Base-by-base conservation (phyloP, 2,888 invertebrate species). In the Scaptomyza cyrtandrae region DNA sequence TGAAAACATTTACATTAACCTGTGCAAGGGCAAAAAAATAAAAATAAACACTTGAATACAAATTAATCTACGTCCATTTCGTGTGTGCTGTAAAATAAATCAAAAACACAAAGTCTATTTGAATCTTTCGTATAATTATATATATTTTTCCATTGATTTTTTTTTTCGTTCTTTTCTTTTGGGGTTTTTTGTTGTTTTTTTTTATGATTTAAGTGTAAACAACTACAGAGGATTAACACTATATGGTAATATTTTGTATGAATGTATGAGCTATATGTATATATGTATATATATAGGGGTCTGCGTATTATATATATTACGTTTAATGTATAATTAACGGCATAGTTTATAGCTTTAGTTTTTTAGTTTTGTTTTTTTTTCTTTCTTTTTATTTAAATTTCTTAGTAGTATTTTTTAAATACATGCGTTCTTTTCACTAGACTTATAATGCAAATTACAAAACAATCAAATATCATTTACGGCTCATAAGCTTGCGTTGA, bases 161-260 rank as follows among this genome's bases (percentile, higher is more conserved):
- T 65, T 63, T 39, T 65, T 24, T 29, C 29, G 33, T 63, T 65
- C 56, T 58, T 56, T 63, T 69, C 37, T 19, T 50, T 39, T 63
- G 19, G 50, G 52, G 31, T n/a, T 58, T 66, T 58, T 57, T 33
- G 6, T n/a, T n/a, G n/a, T 52, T 70, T 70, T 61, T 70, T 44
- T 58, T 66, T 54, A 75, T 68, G 80, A 76, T 79, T 86, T 75
- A 87, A 64, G 78, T 89, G 80, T 89, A 87, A 89, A 86, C 89
- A 79, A 87, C 85, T 86, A 86, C 89, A 73, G 83, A 88, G 88
- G 86, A 87, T 86, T 86, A 86, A 86, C 86, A 70, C 89, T 87
- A 89, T 67, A 86, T 88, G 86, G 70, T 85, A 78, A 29, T 68
- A 78, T 45, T 53, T 76, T 16, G 58, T 68, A 86, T 86, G 82